Evolutionary conservation across 2,797 vertebrate genomes (phyloP), one percentile per base, ranked within the genome.

Genomic region (Chelonia mydas): DNA sequence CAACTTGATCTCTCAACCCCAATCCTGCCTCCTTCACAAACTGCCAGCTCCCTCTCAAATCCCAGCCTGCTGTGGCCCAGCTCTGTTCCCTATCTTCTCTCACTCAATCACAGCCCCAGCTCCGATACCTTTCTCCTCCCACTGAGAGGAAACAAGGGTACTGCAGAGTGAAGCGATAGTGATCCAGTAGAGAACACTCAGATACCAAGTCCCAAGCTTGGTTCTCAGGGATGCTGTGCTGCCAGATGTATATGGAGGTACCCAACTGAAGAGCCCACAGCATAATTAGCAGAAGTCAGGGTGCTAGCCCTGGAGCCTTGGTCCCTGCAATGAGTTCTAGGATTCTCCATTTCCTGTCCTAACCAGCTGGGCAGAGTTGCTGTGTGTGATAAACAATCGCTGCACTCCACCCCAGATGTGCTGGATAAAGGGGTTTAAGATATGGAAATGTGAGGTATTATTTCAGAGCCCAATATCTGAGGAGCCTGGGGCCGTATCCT

Each of bases 291-390:
- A 59, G 83, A 33, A 92, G 49, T 82, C 12, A 21, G 41, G n/a
- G 47, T 88, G 87, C 79, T 59, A 86, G 80, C 93, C 49, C 41
- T 90, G 86, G 77, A 94, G 55, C 51, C 41, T 31, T 84, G n/a
- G 55, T 89, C 80, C 45, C 83, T 96, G 61, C 80, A 86, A 77
- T 33, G 87, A 53, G 72, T 90, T 31, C 79, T 13, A 53, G 88
- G 72, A 93, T 90, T 84, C 91, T 84, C 37, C 49, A 94, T 81
- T 95, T 97, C 95, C 78, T 96, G 83, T 82, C 90, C 91, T 90
- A 81, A 89, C 90, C 79, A 95, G 92, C 90, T 87, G 81, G 3
- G 57, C 49, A 88, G 84, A 49, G 27, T 54, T 85, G 92, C 81
- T 57, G 5, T 41, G 51, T 49, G 87, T 84, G 82, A 21, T 89